These are phyloP conservation scores for Melospiza georgiana DNA, from an alignment of 2,113 vertebrate genomes.

Conservation along the genomic window DNA sequence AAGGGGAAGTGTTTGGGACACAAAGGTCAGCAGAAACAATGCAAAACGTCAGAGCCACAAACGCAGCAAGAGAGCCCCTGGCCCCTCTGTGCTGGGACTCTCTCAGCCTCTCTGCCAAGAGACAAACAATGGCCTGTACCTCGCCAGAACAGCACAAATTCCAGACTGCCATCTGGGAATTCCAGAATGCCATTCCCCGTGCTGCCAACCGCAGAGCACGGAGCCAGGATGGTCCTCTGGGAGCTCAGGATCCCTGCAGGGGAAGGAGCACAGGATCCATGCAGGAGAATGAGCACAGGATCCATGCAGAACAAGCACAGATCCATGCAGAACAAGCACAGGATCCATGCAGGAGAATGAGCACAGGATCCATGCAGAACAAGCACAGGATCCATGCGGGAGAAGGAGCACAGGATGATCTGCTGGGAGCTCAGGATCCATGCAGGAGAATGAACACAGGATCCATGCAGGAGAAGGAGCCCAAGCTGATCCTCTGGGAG, in stretches of 20 bases:
- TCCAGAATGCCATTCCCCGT: not conserved
- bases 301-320: no score
- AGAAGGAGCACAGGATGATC: no score
- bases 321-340: no score
- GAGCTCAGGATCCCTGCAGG: not conserved
- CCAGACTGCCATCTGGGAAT: conserved; percentile 34
- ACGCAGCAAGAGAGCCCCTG: not conserved
- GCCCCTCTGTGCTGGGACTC: not conserved
- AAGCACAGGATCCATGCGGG: no score
- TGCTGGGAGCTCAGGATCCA: no score
- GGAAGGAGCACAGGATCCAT: not conserved
- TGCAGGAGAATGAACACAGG: no score
- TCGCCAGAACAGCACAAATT: not conserved
- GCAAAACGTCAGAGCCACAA: not conserved
- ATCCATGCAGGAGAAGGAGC: no score
- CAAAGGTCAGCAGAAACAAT: conserved; percentile 25
- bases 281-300: no score
- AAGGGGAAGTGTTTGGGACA: not conserved
- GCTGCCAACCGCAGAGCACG: not conserved
- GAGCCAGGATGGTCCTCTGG: not conserved
- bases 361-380: no score
- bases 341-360: no score
- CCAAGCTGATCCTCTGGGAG: no score
- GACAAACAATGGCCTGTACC: conserved; percentile 1
- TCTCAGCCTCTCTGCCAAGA: not conserved